A percentile compares a stretch with the other conserved stretches of the same genome.
These are phyloP conservation scores for Nesidiocoris tenuis DNA, from an alignment of 2,888 invertebrate genomes.

Conservation along the genomic window DNA sequence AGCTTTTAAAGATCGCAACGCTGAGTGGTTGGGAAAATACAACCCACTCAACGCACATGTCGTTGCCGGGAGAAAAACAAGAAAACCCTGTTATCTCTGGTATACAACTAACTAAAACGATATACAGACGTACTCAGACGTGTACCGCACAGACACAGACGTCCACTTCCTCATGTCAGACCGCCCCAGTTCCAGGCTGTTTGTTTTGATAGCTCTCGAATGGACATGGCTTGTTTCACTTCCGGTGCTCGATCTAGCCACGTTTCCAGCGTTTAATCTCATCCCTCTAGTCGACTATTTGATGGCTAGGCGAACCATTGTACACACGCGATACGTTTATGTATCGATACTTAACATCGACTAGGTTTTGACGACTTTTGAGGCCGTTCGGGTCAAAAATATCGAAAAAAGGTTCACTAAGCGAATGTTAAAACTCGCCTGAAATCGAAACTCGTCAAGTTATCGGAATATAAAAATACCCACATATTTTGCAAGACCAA, in stretches of 20 bases:
- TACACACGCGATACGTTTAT: too few relatives aligned
- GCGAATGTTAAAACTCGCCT: too few relatives aligned
- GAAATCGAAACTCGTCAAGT: too few relatives aligned
- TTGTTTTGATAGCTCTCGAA: constrained; percentile 32
- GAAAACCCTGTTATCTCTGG: constrained; percentile 21
- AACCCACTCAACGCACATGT: not conserved
- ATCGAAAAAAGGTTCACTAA: too few relatives aligned
- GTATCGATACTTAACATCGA: too few relatives aligned
- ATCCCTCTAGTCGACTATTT: too few relatives aligned
- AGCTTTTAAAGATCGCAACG: not conserved
- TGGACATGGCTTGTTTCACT: constrained; percentile 29
- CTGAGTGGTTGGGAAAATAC: not conserved
- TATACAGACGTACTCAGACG: not conserved
- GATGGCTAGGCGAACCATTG: too few relatives aligned
- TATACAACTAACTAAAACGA: not conserved
- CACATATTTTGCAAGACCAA: too few relatives aligned
- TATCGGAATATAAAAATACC: too few relatives aligned
- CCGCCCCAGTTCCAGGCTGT: constrained; percentile 3
- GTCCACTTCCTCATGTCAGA: not conserved
- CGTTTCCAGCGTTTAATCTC: constrained; percentile 1
- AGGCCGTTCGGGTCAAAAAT: too few relatives aligned
- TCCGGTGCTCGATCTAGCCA: constrained; percentile 17
- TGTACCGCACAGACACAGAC: not conserved
- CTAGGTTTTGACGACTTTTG: too few relatives aligned
- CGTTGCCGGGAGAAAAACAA: constrained; percentile 5